These are phyloP conservation scores for Manis crassicaudata DNA, from an alignment of 2,797 vertebrate species.

Conservation along the genomic window DNA sequence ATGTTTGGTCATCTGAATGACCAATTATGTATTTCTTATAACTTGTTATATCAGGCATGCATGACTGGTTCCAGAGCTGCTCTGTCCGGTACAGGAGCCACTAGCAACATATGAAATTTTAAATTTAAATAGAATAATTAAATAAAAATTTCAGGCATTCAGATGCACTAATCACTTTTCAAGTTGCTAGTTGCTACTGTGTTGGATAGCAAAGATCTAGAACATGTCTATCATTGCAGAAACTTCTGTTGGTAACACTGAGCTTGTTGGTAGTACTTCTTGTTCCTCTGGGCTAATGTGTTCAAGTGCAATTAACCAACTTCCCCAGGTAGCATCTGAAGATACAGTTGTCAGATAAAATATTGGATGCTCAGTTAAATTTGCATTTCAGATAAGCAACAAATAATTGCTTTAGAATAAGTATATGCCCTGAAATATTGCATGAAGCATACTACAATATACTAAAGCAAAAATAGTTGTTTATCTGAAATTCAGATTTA, in stretches of 20 bases:
- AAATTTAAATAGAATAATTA: background rate
- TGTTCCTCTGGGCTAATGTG: background rate
- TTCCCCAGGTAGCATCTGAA: background rate
- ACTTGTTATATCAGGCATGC: no score
- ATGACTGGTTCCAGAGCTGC: background rate
- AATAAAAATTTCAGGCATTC: background rate
- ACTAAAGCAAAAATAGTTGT: background rate
- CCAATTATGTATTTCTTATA: no score
- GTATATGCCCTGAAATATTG: background rate
- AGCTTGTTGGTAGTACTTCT: background rate
- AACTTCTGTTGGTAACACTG: background rate
- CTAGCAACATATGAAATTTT: background rate
- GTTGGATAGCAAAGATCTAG: fast-evolving
- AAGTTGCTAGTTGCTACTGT: background rate
- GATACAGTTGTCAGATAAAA: background rate
- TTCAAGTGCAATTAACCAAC: background rate
- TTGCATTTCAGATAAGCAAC: background rate
- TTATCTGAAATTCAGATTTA: background rate
- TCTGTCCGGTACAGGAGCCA: background rate
- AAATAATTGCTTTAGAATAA: background rate
- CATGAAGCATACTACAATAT: background rate
- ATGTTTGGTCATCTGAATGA: no score
- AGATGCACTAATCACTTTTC: background rate
- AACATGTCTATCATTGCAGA: background rate
- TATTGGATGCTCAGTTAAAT: background rate